Evolutionary conservation across 2,888 invertebrate species (phyloP).

Genomic region (Ennomos erosarius): DNA sequence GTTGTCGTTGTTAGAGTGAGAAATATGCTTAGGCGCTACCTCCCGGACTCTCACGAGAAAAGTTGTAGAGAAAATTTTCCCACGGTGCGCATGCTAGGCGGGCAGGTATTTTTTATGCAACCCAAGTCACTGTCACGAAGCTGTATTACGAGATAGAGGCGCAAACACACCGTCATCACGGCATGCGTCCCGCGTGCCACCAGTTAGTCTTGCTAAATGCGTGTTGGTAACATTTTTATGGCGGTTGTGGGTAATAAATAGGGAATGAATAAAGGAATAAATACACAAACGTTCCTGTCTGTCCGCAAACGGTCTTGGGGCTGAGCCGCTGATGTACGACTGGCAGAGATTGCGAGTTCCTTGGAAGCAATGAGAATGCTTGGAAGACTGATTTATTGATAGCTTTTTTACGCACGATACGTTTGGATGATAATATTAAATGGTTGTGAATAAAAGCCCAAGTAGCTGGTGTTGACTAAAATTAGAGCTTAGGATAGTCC

Average conservation of each 20-base stretch:
- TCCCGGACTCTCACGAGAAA: too few relatives aligned
- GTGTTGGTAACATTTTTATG: conserved; percentile 74
- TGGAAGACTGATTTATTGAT: conserved; percentile 2
- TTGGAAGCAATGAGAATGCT: not conserved
- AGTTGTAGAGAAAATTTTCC: too few relatives aligned
- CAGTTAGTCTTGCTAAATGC: conserved; percentile 72
- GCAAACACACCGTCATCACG: conserved; percentile 52
- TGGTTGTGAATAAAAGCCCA: too few relatives aligned
- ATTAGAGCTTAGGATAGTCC: too few relatives aligned
- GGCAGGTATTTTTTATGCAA: too few relatives aligned
- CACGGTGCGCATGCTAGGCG: too few relatives aligned
- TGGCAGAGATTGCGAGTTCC: conserved; percentile 44
- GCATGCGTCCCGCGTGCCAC: conserved; percentile 67
- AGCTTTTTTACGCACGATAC: too few relatives aligned
- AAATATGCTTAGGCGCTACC: too few relatives aligned
- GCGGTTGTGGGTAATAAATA: conserved; percentile 70
- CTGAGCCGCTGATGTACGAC: conserved; percentile 56
- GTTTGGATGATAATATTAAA: too few relatives aligned
- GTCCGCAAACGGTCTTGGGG: conserved; percentile 44
- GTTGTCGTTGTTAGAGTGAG: too few relatives aligned
- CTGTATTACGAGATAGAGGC: conserved; percentile 25
- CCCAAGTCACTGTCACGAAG: not conserved
- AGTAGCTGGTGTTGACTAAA: too few relatives aligned
- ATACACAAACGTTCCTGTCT: conserved; percentile 34
- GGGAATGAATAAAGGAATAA: conserved; percentile 37